phyloP scores from a whole-genome alignment of 2,888 invertebrate species.

The Tenthredo notha region DNA sequence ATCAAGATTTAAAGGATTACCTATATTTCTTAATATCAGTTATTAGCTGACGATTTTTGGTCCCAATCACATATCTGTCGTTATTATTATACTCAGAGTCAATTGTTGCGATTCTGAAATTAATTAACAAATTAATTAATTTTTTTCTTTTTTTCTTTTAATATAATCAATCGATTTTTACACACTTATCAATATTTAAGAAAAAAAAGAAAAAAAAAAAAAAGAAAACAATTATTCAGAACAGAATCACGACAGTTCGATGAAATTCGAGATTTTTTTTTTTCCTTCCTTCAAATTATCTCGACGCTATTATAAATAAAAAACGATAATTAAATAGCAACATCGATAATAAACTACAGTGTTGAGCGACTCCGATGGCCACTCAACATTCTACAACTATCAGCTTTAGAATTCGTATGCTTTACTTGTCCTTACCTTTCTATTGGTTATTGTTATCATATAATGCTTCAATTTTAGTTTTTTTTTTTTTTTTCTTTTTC shows the following conservation, averaged over 20 bases:
- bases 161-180: neutral
- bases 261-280: neutral
- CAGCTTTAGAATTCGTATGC: constrained; percentile 77
- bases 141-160: too few relatives aligned
- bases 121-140: neutral
- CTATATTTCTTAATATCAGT: neutral
- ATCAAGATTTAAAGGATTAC: constrained; percentile 6
- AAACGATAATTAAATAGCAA: constrained; percentile 69
- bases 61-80: constrained; percentile 29
- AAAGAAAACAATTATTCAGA: neutral
- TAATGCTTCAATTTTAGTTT: constrained; percentile 39
- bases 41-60: constrained; percentile 18
- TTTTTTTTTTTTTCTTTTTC: constrained; percentile 45
- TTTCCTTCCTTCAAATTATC: neutral
- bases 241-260: neutral
- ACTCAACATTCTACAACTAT: constrained; percentile 75
- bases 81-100: neutral
- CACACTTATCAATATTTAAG: neutral
- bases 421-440: constrained; percentile 75
- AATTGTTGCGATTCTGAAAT: too few relatives aligned
- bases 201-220: too few relatives aligned
- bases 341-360: constrained; percentile 72
- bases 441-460: constrained; percentile 53
- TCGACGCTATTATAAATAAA: neutral
- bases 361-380: constrained; percentile 70